These are phyloP conservation scores for Sepiola atlantica DNA, from an alignment of 2,888 invertebrate species.

Conservation along the genomic window DNA sequence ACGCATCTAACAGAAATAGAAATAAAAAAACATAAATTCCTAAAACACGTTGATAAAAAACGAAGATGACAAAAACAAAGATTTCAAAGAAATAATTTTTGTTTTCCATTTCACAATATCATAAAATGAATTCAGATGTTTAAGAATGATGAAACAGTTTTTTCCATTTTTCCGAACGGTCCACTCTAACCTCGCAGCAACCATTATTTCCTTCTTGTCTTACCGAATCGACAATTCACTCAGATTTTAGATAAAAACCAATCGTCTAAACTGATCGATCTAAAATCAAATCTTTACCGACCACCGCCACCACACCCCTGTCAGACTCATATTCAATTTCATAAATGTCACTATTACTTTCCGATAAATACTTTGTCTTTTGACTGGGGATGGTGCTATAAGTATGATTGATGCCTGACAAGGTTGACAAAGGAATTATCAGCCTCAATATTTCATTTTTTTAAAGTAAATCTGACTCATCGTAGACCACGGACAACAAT, in stretches of 20 bases:
- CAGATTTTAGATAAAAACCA: neutral
- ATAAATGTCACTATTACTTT: neutral
- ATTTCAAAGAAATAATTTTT: neutral
- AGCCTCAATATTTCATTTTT: neutral
- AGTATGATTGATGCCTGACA: neutral
- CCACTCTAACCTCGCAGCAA: neutral
- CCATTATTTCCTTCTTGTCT: neutral
- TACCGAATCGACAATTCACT: neutral
- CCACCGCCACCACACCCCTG: neutral
- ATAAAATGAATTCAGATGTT: neutral
- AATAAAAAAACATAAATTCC: neutral
- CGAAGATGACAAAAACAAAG: neutral
- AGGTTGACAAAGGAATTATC: neutral
- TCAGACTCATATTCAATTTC: neutral
- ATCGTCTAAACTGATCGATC: constrained; percentile 1
- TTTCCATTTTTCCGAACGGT: neutral
- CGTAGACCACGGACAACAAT: no score
- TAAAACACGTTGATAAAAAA: neutral
- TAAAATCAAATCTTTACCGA: neutral
- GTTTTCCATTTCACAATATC: neutral
- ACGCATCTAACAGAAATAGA: neutral
- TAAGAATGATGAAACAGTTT: neutral
- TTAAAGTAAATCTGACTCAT: no score
- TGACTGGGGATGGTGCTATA: neutral
- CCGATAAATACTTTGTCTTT: neutral